phyloP scores from a whole-genome alignment of 2,888 invertebrate species.

The Drosophila tripunctata region DNA sequence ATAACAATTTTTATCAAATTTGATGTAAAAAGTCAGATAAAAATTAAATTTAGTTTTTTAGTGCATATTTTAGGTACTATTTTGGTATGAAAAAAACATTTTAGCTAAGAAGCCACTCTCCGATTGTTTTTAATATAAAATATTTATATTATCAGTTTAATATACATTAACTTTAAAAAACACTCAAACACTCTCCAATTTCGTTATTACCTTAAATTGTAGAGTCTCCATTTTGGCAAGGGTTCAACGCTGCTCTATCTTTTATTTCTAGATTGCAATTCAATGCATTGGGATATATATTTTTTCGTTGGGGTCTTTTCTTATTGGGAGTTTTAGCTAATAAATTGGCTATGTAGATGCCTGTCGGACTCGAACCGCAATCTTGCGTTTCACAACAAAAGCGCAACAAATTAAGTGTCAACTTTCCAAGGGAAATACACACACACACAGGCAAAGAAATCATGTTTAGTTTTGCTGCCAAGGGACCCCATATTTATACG shows the following conservation, averaged over 20 bases:
- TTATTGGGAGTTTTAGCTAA: conserved; percentile 43
- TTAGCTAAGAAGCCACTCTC: background rate
- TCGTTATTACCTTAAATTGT: background rate
- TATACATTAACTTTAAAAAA: background rate
- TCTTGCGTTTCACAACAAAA: conserved; percentile 42
- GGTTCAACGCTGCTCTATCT: conserved; percentile 1
- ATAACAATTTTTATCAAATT: too few species aligned
- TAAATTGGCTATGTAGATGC: conserved; percentile 56
- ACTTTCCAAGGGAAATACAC: conserved; percentile 25
- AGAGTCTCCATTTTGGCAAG: conserved; percentile 9
- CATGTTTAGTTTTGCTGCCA: conserved; percentile 21
- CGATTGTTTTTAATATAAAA: background rate
- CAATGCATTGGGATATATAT: conserved; percentile 12
- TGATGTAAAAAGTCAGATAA: background rate
- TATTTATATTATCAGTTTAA: background rate
- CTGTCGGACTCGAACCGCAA: conserved; percentile 32
- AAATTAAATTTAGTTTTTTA: background rate
- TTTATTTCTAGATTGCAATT: conserved; percentile 20
- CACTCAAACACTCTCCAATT: background rate
- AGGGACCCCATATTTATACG: conserved; percentile 35
- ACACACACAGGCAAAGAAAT: conserved; percentile 31
- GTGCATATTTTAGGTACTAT: background rate
- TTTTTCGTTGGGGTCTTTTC: conserved; percentile 14
- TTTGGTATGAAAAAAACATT: too few species aligned
- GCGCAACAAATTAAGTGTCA: conserved; percentile 76